These are phyloP conservation scores for Scartelaos histophorus DNA, from an alignment of 2,113 vertebrate species.

Conservation along the genomic window DNA sequence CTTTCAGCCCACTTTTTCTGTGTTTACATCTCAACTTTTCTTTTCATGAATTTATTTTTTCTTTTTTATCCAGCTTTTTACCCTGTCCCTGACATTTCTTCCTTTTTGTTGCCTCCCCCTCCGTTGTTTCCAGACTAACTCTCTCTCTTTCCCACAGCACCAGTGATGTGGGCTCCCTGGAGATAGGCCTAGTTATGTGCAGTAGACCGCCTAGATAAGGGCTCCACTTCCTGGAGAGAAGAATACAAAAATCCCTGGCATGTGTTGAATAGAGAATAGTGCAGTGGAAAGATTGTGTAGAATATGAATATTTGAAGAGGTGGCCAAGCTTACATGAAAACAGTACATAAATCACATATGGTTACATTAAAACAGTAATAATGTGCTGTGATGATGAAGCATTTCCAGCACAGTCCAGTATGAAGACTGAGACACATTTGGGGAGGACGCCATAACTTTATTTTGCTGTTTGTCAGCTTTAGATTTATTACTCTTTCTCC, in stretches of 20 bases:
- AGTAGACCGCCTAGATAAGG: constrained; percentile 35
- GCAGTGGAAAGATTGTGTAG: background rate
- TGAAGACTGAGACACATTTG: constrained; percentile 26
- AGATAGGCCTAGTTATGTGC: constrained; percentile 34
- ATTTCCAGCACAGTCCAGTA: constrained; percentile 16
- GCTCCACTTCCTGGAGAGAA: constrained; percentile 19
- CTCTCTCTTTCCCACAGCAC: constrained; percentile 23
- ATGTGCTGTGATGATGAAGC: constrained; percentile 17
- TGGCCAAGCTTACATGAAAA: background rate
- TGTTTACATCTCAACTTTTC: constrained; percentile 38
- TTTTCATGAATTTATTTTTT: constrained; percentile 15
- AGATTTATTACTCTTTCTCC: constrained; percentile 64
- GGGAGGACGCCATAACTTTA: constrained; percentile 54
- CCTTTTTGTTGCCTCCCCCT: constrained; percentile 5
- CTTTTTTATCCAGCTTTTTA: constrained; percentile 14
- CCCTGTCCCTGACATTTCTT: constrained; percentile 26
- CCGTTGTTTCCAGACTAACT: constrained; percentile 16
- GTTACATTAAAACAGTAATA: constrained; percentile 16
- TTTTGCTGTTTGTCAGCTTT: constrained; percentile 66
- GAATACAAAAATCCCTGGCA: constrained; percentile 6
- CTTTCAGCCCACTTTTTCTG: constrained; percentile 34
- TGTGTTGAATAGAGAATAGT: background rate
- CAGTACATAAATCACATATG: constrained; percentile 4
- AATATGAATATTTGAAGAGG: background rate
- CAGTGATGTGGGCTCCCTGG: constrained; percentile 34